Evolutionary conservation across 30 jellyfish, hydroid and myxozoan species (phyloP).

Genomic region (Hydra vulgaris): DNA sequence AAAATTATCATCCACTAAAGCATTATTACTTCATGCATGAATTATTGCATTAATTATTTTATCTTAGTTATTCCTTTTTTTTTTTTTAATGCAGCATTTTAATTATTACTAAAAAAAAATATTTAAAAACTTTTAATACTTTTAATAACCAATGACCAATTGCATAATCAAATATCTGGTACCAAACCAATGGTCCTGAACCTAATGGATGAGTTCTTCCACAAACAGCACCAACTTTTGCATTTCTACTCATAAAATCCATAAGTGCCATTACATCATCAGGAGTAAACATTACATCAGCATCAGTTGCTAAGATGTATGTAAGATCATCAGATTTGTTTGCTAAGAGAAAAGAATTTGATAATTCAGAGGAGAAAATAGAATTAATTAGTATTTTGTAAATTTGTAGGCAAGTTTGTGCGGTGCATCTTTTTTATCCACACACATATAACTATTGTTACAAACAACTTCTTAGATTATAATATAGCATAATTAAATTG

Average conservation of each 20-base stretch:
- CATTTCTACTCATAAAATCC: constrained; percentile 81
- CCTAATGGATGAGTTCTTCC: constrained; percentile 90
- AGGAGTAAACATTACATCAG: constrained; percentile 68
- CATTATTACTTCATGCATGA: too few relatives aligned
- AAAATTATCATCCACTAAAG: too few relatives aligned
- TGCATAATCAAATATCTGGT: constrained; percentile 77
- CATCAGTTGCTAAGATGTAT: constrained; percentile 78
- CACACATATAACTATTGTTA: too few relatives aligned
- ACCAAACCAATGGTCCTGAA: constrained; percentile 71
- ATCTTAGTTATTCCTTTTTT: too few relatives aligned
- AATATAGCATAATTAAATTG: too few relatives aligned
- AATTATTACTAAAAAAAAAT: neutral
- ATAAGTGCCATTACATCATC: constrained; percentile 72
- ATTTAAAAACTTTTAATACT: constrained; percentile 11
- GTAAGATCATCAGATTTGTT: constrained; percentile 38
- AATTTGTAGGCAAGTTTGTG: too few relatives aligned
- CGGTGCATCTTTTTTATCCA: too few relatives aligned
- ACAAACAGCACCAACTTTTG: constrained; percentile 79
- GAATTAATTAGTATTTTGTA: too few relatives aligned
- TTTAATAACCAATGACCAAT: constrained; percentile 86
- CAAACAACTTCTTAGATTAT: too few relatives aligned
- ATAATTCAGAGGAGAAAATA: too few relatives aligned
- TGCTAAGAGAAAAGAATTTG: neutral
- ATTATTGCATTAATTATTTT: too few relatives aligned
- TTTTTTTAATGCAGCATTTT: too few relatives aligned